Evolutionary conservation across 2,113 vertebrate species (phyloP).

Genomic region (Pachycephala philippinensis): DNA sequence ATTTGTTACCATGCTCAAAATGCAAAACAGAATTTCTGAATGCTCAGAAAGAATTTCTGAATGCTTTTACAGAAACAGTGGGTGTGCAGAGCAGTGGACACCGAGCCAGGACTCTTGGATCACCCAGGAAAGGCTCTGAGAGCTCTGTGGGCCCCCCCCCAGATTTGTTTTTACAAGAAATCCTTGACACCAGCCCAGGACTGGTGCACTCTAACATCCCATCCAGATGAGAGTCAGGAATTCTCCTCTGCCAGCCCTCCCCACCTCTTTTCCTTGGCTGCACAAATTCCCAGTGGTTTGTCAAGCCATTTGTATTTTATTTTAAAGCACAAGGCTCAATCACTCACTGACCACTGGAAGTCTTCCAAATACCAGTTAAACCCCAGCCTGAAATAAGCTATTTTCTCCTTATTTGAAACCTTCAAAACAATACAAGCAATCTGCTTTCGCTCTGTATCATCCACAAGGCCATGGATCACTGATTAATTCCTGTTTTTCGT

Average conservation of each 20-base stretch:
- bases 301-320: conserved; percentile 3
- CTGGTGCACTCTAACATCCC: not conserved
- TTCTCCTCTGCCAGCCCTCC: not conserved
- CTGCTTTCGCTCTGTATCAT: conserved; percentile 1
- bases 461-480: not conserved
- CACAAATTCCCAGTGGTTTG: not conserved
- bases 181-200: not conserved
- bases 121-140: not conserved
- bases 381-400: not conserved
- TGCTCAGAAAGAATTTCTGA: not conserved
- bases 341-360: not conserved
- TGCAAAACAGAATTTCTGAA: not conserved
- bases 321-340: conserved; percentile 8
- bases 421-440: conserved; percentile 6
- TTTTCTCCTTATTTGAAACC: not conserved
- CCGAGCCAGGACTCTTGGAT: not conserved
- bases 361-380: conserved; percentile 45
- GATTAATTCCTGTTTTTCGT: not conserved
- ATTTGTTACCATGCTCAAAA: not conserved
- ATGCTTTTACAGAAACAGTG: not conserved
- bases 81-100: not conserved
- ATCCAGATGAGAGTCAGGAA: not conserved
- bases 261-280: not conserved
- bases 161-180: not conserved
- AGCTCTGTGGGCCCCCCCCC: not conserved